A percentile compares a stretch with the other conserved stretches of the same genome.
Conservation (phyloP, 2,888 invertebrate species). For the Dermolepida albohirtum region DNA sequence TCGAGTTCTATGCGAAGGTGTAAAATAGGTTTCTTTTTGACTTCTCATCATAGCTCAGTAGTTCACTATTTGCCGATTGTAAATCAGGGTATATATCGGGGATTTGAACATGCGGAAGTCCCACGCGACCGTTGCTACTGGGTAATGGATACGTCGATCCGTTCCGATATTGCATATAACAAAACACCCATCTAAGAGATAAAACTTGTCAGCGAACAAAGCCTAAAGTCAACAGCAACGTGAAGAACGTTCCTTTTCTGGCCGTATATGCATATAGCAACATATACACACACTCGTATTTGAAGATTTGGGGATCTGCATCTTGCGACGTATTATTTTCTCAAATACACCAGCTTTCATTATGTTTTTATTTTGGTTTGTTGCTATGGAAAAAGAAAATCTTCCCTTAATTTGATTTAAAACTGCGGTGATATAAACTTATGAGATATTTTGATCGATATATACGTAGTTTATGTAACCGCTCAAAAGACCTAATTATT, state of each 20-base stretch:
- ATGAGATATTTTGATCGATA: too few species aligned
- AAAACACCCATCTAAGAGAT: slow-evolving; percentile 59
- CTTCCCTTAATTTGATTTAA: too few species aligned
- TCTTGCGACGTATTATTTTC: background rate
- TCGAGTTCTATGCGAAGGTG: background rate
- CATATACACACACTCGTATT: background rate
- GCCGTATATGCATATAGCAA: too few species aligned
- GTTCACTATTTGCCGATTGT: slow-evolving; percentile 41
- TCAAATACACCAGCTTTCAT: too few species aligned
- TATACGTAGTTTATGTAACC: too few species aligned
- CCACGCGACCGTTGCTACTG: slow-evolving; percentile 50
- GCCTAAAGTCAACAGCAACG: slow-evolving; percentile 49
- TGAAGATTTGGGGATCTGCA: slow-evolving; percentile 6
- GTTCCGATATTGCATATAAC: slow-evolving; percentile 60
- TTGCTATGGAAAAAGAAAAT: too few species aligned
- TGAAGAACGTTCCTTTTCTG: slow-evolving; percentile 34
- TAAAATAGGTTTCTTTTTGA: slow-evolving; percentile 31
- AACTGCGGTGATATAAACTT: too few species aligned
- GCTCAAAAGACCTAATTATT: too few species aligned
- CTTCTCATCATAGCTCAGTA: slow-evolving; percentile 13
- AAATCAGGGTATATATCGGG: slow-evolving; percentile 51
- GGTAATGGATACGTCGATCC: slow-evolving; percentile 58
- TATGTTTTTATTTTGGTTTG: too few species aligned
- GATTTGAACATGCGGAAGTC: slow-evolving; percentile 46
- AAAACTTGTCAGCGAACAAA: slow-evolving; percentile 61